These are phyloP conservation scores for Drosophila ustulata DNA, from an alignment of 2,888 invertebrate species.

Conservation along the genomic window DNA sequence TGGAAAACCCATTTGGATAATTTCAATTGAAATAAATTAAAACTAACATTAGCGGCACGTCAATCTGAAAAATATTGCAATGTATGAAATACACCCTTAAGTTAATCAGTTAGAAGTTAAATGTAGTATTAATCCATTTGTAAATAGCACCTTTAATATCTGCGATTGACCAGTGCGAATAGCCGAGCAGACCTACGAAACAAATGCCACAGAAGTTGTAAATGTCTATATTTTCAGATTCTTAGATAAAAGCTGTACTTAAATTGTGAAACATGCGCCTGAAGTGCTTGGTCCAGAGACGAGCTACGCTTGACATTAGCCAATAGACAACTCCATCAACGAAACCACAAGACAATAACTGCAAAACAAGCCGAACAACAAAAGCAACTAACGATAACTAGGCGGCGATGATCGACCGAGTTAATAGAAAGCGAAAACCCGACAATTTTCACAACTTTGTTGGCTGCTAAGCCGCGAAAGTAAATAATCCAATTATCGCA, in stretches of 20 bases:
- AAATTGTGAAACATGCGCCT: constrained; percentile 13
- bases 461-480: constrained; percentile 76
- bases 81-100: no score
- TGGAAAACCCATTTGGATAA: background rate
- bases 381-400: constrained; percentile 9
- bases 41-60: no score
- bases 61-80: no score
- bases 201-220: no score
- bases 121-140: no score
- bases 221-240: no score
- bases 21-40: background rate
- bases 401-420: constrained; percentile 49
- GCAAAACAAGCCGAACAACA: constrained; percentile 11
- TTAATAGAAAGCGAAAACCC: constrained; percentile 78
- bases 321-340: constrained; percentile 58
- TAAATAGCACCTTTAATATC: no score
- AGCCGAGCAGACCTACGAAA: no score
- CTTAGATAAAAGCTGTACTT: background rate
- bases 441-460: constrained; percentile 76
- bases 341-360: constrained; percentile 33
- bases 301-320: constrained; percentile 39
- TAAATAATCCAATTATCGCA: constrained; percentile 83
- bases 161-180: no score
- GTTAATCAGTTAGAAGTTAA: no score
- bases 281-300: constrained; percentile 50